Evolutionary conservation across 2,113 vertebrate genomes (phyloP), one percentile per base, ranked within the genome.

Genomic region (Rhizomys pruinosus): DNA sequence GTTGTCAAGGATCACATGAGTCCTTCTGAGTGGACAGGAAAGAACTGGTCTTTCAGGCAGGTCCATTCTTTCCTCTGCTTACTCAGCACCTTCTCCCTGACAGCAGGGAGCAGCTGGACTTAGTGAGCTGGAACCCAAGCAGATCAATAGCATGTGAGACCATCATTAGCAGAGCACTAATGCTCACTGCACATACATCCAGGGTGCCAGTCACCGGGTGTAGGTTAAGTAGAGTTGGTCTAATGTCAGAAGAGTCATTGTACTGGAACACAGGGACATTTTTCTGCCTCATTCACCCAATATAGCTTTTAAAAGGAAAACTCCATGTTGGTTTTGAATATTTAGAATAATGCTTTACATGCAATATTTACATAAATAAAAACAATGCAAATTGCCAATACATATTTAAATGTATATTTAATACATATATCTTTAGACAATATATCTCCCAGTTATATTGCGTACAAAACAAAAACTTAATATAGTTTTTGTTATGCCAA

Each of bases 41-140:
- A 87, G 84, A 89, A 57, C 19, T 0, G 32, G 61, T 34, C 72
- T 68, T 27, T 34, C 79, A 2, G 0, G 20, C 61, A 85, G 84
- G n/a, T 61, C 69, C 16, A 47, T 52, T 73, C 78, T 82, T 87
- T 81, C 76, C 32, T 84, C 84, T 73, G 68, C 94, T 96, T 90
- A 79, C 80, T 94, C 91, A 87, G 84, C 84, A 71, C 34, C 86
- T 93, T 96, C 72, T 94, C 72, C 59, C 69, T 23, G 20, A 22
- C 20, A 44, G 23, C 69, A 37, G 79, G 89, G 87, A 97, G 89
- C 95, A 97, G 94, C 94, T 97, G 96, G 90, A n/a, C 64, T 93
- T 66, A 89, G 92, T 96, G 94, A 95, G 89, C 84, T 89, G 92
- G 93, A 96, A 95, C 82, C 86, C 86, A 44, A 76, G 93, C 44